phyloP scores from a whole-genome alignment of 2,113 vertebrate genomes.

The Rostratula benghalensis region DNA sequence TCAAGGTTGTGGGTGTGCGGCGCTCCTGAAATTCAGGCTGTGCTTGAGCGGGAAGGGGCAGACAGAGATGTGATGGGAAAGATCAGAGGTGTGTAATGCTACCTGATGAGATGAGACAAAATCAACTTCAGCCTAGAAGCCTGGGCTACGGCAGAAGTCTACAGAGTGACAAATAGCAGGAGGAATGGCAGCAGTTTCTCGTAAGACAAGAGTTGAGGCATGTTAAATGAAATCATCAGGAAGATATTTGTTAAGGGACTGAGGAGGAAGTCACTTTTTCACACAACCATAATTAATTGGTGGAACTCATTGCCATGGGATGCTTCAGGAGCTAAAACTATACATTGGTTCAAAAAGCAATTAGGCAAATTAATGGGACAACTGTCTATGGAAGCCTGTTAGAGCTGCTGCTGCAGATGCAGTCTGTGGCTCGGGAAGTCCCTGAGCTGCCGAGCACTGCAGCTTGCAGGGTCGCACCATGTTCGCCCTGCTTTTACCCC shows the following conservation, averaged over 20 bases:
- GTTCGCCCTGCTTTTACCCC: neutral
- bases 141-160: neutral
- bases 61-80: neutral
- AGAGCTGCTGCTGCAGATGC: neutral
- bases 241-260: neutral
- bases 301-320: constrained; percentile 10
- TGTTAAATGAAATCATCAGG: neutral
- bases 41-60: neutral
- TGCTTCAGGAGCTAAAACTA: constrained; percentile 18
- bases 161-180: rapidly evolving
- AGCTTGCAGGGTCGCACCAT: neutral
- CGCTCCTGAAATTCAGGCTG: neutral
- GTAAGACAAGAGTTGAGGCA: neutral
- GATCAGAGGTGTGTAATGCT: neutral
- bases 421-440: neutral
- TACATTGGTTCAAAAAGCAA: constrained; percentile 21
- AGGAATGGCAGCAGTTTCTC: neutral
- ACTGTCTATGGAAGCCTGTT: neutral
- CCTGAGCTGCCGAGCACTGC: neutral
- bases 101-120: neutral
- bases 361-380: constrained; percentile 56
- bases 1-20: rapidly evolving
- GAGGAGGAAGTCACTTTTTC: neutral
- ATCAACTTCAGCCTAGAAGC: neutral
- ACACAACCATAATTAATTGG: constrained; percentile 15